Base-by-base conservation (phyloP, 1,140 invertebrate genomes). In the Rhopalosiphum padi region DNA sequence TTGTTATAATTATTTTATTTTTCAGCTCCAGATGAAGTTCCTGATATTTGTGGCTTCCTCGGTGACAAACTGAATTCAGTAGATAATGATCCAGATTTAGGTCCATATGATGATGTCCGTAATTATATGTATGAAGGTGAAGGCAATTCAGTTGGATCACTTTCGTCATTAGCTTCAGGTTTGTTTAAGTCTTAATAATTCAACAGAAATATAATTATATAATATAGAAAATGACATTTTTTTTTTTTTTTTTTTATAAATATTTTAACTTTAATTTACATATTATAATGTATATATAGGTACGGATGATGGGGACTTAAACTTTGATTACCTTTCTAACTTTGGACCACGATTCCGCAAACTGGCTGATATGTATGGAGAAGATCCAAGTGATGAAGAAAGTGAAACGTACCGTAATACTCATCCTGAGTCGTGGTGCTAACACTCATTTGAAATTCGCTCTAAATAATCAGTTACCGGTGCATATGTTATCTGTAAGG, bases 51-150 rank as follows among this genome's bases (percentile, higher is more conserved):
- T 94, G 97, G 98, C 87, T 99, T 99, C 95, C 96, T 99, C 30
- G 97, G 98, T 94, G 97, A 97, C 94, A 98, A 98, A 95, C 97
- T 99, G 95, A 97, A 97, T 90, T 97, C 97, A 94, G 97, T 98
- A 94, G 98, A 99, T 95, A 97, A 98, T 94, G 98, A 99, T 95
- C 97, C 97, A 0, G 97, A 97, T 94, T 97, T 97, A 94, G 98
- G 98, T 94, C 98, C 98, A 4, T 98, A 98, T 95, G 99, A 99
- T 95, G 98, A 99, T 96, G 97, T 99, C 2, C 97, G 98, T 87
- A 98, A 99, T 95, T 99, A 99, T 95, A 98, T 98, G 48, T 99
- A 99, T 95, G 99, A 99, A 95, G 99, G 99, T 30, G 98, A 99
- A 95, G 98, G 98, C 91, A 99, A 99, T 95, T 97, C 97, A 5